Conservation (phyloP, 2,888 invertebrate genomes). For the Lithophane socia region DNA sequence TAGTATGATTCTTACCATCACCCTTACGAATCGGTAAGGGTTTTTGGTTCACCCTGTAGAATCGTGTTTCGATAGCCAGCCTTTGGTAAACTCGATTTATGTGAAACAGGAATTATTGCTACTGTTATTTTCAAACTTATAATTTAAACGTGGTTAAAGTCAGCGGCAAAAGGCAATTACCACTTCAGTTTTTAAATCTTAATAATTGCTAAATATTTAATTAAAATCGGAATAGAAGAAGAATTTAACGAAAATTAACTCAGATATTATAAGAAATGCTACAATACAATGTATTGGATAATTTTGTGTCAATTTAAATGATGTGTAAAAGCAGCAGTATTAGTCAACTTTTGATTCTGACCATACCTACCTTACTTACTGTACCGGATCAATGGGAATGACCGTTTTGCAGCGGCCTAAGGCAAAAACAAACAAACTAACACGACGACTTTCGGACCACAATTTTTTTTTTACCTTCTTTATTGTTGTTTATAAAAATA, state of each 20-base stretch:
- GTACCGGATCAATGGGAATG: not conserved
- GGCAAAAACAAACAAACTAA: not conserved
- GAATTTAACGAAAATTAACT: not conserved
- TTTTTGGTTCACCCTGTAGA: not conserved
- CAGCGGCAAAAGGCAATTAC: not conserved
- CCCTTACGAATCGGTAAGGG: too few species aligned
- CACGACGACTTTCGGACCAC: too few species aligned
- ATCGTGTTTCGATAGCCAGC: not conserved
- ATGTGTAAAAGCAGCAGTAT: not conserved
- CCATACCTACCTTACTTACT: not conserved
- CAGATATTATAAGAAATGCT: not conserved
- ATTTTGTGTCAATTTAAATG: not conserved
- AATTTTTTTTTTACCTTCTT: too few species aligned
- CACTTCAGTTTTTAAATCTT: not conserved
- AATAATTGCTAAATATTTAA: not conserved
- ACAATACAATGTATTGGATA: not conserved
- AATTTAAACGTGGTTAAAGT: not conserved
- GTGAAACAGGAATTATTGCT: not conserved
- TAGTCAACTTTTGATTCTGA: not conserved
- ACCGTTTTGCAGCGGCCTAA: not conserved
- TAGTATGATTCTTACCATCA: too few species aligned
- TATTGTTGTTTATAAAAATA: too few species aligned
- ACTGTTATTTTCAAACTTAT: not conserved
- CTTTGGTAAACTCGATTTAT: not conserved
- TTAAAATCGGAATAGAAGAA: not conserved